Conservation (phyloP, 1,140 invertebrate species). For the Musca vetustissima region DNA sequence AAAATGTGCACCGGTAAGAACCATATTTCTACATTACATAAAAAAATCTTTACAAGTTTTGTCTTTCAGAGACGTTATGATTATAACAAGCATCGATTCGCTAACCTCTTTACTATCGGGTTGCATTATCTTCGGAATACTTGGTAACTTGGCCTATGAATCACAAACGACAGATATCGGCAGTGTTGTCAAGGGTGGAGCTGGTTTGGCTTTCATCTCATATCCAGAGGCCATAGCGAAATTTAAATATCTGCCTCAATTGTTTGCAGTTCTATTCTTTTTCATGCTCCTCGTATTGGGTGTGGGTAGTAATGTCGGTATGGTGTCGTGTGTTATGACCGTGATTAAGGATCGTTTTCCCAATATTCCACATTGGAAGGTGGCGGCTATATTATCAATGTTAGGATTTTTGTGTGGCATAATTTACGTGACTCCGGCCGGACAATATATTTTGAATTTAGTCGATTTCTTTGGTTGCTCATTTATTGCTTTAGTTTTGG, state of each 20-base stretch:
- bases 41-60: too few species aligned
- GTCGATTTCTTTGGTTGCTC: constrained; percentile 80
- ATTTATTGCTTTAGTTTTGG: constrained; percentile 72
- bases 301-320: constrained; percentile 60
- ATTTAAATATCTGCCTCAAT: constrained; percentile 74
- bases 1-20: constrained; percentile 77
- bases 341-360: constrained; percentile 72
- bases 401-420: constrained; percentile 68
- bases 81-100: constrained; percentile 75
- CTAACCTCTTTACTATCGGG: constrained; percentile 82
- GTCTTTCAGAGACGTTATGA: constrained; percentile 66
- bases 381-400: constrained; percentile 60
- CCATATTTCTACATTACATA: too few species aligned
- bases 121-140: constrained; percentile 83
- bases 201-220: constrained; percentile 74
- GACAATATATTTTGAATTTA: constrained; percentile 77
- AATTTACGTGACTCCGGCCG: constrained; percentile 75
- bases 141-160: constrained; percentile 73
- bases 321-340: constrained; percentile 68
- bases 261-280: constrained; percentile 87
- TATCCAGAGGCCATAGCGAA: constrained; percentile 89
- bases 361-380: constrained; percentile 62
- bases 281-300: constrained; percentile 82
- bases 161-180: constrained; percentile 57
- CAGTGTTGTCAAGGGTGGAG: constrained; percentile 62